Percentiles rank a stretch among this genome's conserved stretches.
Evolutionary conservation across 2,888 invertebrate genomes (phyloP).

Genomic region (Macaria notata): DNA sequence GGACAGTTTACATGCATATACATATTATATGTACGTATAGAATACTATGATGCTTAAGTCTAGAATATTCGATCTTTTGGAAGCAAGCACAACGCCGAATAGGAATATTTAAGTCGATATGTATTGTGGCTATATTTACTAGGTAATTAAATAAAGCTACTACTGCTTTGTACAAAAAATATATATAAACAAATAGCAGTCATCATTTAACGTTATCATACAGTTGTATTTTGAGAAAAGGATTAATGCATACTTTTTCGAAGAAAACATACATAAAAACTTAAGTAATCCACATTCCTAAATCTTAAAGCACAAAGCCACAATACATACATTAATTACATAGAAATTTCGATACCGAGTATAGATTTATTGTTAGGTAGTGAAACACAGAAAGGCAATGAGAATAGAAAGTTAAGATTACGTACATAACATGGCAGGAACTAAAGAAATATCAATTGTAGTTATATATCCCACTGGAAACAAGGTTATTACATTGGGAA

Average conservation of each 20-base stretch:
- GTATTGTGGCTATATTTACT: slow-evolving; percentile 24
- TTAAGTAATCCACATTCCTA: no score
- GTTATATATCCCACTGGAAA: not conserved
- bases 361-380: slow-evolving; percentile 31
- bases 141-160: no score
- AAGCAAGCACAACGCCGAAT: slow-evolving; percentile 63
- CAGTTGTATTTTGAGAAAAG: no score
- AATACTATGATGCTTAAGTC: slow-evolving; percentile 39
- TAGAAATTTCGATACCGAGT: slow-evolving; percentile 22
- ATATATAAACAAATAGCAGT: no score
- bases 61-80: slow-evolving; percentile 33
- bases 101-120: slow-evolving; percentile 49
- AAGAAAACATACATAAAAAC: no score
- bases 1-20: slow-evolving; percentile 42
- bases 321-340: not conserved
- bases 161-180: no score
- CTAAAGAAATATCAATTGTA: not conserved
- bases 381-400: slow-evolving; percentile 73
- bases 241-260: no score
- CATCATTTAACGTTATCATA: no score
- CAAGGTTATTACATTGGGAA: no score
- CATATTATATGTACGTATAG: slow-evolving; percentile 27
- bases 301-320: no score
- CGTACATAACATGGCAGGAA: slow-evolving; percentile 18
- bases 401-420: slow-evolving; percentile 36